These are phyloP conservation scores for Delphinus delphis DNA, from an alignment of 2,113 vertebrate genomes.

Conservation along the genomic window DNA sequence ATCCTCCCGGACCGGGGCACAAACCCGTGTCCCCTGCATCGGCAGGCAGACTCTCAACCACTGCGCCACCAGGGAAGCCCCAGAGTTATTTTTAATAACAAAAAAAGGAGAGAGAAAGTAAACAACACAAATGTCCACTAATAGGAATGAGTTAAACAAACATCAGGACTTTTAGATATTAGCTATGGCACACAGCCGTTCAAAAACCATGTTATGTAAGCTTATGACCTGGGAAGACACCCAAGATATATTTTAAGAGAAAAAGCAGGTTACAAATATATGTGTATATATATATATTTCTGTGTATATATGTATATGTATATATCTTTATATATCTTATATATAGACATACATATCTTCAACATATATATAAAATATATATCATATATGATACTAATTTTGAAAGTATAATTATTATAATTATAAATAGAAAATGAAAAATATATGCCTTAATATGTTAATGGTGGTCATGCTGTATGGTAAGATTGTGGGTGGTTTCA, in stretches of 20 bases:
- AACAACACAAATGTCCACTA: background rate
- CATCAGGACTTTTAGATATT: background rate
- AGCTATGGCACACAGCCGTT: background rate
- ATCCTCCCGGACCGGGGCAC: no score
- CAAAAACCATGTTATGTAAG: background rate
- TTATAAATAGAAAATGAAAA: background rate
- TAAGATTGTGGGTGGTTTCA: background rate
- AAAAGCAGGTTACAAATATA: background rate
- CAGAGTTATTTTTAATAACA: background rate
- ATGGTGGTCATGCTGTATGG: accelerated
- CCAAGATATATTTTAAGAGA: background rate
- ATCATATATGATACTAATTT: background rate
- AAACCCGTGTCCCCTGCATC: no score
- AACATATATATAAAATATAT: background rate
- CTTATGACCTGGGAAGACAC: background rate
- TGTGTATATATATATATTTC: background rate
- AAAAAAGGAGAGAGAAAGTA: background rate
- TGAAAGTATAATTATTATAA: background rate
- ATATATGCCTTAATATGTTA: background rate
- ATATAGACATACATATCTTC: background rate
- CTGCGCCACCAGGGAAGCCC: no score
- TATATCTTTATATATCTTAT: background rate
- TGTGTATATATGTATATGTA: background rate
- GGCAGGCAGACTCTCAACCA: no score
- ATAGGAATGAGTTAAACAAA: background rate